Conservation (phyloP, 1,140 invertebrate genomes). For the Oryctes rhinoceros region DNA sequence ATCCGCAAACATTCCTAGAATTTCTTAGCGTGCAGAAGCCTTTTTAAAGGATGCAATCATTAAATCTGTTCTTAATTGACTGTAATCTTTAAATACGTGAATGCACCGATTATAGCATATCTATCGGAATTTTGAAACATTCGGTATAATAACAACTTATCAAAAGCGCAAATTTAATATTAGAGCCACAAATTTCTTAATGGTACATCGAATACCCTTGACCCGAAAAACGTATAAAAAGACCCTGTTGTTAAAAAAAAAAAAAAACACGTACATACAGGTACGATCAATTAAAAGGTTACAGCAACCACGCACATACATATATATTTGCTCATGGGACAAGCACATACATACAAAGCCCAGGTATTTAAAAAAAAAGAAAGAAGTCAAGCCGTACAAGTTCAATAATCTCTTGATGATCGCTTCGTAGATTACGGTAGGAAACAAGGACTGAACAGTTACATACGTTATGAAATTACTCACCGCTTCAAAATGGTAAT, state of each 20-base stretch:
- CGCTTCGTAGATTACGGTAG: neutral
- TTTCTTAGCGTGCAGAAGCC: too few relatives aligned
- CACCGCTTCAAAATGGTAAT: neutral
- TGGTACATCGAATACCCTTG: neutral
- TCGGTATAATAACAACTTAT: too few relatives aligned
- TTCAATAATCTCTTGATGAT: conserved; percentile 18
- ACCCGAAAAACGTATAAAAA: neutral
- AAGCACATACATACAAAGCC: neutral
- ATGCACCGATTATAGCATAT: too few relatives aligned
- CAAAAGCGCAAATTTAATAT: too few relatives aligned
- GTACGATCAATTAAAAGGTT: neutral
- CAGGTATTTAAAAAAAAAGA: neutral
- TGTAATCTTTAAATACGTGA: too few relatives aligned
- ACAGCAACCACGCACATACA: neutral
- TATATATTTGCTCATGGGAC: neutral
- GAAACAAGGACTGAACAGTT: neutral
- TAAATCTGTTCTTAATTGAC: too few relatives aligned
- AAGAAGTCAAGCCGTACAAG: neutral
- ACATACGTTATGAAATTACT: neutral
- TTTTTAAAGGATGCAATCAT: too few relatives aligned
- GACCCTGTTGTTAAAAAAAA: neutral
- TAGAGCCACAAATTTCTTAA: neutral
- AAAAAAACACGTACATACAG: neutral
- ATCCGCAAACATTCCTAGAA: too few relatives aligned
- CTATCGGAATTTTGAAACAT: too few relatives aligned